Conservation (phyloP, 23 tunicate genomes). For the Ascidia mentula region DNA sequence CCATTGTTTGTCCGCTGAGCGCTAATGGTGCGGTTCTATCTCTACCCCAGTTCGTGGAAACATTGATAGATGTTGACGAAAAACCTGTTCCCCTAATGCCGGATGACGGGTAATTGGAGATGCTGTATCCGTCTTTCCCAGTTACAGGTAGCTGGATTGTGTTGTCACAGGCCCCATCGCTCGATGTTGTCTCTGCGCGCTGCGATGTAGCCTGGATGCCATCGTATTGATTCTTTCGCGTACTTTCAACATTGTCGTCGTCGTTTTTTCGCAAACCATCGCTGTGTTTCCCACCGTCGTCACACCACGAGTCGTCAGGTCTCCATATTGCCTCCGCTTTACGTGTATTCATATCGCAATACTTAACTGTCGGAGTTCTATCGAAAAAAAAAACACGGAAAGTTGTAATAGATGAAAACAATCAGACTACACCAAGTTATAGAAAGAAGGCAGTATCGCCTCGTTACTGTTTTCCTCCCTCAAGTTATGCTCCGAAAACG, state of each 20-base stretch:
- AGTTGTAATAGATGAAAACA: too few species aligned
- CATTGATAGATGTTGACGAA: constrained; percentile 10
- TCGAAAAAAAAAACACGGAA: too few species aligned
- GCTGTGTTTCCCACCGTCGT: too few species aligned
- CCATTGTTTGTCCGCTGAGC: too few species aligned
- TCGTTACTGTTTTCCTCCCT: too few species aligned
- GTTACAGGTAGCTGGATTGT: neutral
- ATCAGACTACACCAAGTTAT: too few species aligned
- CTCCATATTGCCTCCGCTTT: neutral
- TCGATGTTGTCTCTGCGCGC: neutral
- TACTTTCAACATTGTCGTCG: neutral
- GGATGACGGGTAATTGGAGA: constrained; percentile 7
- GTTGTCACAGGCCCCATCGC: neutral
- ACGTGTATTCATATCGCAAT: neutral
- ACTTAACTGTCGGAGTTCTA: too few species aligned
- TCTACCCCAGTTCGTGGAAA: constrained; percentile 1
- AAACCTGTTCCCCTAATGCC: constrained; percentile 7
- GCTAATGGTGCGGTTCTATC: constrained; percentile 3
- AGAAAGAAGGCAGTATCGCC: too few species aligned
- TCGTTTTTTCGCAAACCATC: neutral
- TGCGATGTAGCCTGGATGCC: neutral
- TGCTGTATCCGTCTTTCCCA: constrained; percentile 10
- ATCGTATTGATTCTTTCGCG: neutral
- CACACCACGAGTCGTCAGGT: neutral
- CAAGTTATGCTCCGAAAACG: too few species aligned